Evolutionary conservation across 2,113 vertebrate genomes (phyloP).

Genomic region (Syngnathoides biaculeatus): DNA sequence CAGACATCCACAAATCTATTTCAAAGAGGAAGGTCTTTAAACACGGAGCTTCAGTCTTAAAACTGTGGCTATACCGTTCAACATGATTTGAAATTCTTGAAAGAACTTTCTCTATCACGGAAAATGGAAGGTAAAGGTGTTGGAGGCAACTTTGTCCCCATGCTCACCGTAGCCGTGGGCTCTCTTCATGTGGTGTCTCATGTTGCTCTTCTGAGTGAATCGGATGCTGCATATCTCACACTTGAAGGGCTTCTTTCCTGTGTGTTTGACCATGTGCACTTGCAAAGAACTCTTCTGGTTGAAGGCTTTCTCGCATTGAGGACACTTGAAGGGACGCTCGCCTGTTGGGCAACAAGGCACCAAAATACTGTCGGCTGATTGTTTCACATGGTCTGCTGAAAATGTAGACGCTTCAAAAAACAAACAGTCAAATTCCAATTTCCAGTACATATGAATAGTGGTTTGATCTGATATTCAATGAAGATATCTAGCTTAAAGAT

Average conservation of each 20-base stretch:
- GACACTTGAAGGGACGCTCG: constrained; percentile 90
- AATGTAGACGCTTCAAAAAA: not conserved
- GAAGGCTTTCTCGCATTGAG: constrained; percentile 91
- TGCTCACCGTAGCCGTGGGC: constrained; percentile 81
- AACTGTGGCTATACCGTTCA: not conserved
- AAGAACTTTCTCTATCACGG: not conserved
- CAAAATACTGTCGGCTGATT: not conserved
- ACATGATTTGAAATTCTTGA: not conserved
- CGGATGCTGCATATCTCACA: constrained; percentile 90
- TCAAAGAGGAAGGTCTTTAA: not conserved
- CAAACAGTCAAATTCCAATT: not conserved
- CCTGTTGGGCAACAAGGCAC: constrained; percentile 66
- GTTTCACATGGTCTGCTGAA: not conserved
- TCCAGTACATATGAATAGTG: not conserved
- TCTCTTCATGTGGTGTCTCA: constrained; percentile 96
- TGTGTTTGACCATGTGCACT: constrained; percentile 97
- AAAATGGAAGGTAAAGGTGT: not conserved
- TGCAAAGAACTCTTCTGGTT: constrained; percentile 98
- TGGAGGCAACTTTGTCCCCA: not conserved
- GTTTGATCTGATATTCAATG: not conserved
- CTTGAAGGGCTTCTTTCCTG: constrained; percentile 91
- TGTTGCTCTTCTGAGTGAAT: constrained; percentile 99
- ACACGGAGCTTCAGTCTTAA: not conserved
- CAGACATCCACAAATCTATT: constrained; percentile 7
- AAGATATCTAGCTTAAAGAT: too few species aligned